Conservation (phyloP, 2,797 vertebrate species). For the Notoglanidium macrostoma region DNA sequence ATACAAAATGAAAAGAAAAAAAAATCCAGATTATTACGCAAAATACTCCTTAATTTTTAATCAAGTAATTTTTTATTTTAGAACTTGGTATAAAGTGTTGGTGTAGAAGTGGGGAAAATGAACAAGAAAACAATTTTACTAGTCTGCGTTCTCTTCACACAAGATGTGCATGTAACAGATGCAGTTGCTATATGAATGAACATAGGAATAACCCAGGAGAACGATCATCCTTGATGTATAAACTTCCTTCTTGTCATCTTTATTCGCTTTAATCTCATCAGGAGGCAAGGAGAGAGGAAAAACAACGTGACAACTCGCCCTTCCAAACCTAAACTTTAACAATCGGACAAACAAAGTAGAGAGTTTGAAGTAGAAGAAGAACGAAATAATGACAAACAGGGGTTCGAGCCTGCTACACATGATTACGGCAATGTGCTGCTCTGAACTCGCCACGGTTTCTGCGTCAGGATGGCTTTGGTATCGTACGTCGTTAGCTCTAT, state of each 20-base stretch:
- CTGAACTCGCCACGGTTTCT: not conserved
- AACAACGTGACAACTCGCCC: not conserved
- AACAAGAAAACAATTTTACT: constrained; percentile 33
- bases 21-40: constrained; percentile 45
- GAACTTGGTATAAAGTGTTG: constrained; percentile 1
- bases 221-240: not conserved
- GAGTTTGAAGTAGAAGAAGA: not conserved
- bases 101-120: not conserved
- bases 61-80: constrained; percentile 19
- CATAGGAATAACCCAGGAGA: not conserved
- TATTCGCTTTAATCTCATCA: not conserved
- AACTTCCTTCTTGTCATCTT: not conserved
- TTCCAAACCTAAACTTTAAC: too few relatives aligned
- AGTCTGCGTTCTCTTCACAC: constrained; percentile 41
- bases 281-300: not conserved
- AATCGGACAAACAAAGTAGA: not conserved
- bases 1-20: constrained; percentile 29
- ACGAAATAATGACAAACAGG: not conserved
- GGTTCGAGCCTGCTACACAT: constrained; percentile 30
- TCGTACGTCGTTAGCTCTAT: not conserved
- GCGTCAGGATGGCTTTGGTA: constrained; percentile 39
- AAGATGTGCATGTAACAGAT: not conserved
- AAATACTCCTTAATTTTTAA: not conserved
- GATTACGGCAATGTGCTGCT: constrained; percentile 4
- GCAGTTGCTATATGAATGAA: not conserved